Evolutionary conservation across 2,113 vertebrate genomes (phyloP).

Genomic region (Otolemur garnettii): DNA sequence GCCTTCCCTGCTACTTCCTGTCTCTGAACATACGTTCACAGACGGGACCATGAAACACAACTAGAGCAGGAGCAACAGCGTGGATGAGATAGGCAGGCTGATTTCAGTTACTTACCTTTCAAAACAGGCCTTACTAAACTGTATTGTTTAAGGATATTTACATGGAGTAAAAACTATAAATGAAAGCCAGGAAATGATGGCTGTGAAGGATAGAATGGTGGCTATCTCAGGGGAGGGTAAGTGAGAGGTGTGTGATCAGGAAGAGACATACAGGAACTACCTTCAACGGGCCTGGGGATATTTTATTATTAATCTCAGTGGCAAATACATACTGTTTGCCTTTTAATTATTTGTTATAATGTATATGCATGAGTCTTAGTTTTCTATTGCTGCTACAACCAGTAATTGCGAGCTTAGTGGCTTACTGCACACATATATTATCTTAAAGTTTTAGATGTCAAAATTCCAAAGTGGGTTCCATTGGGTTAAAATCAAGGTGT

Average conservation of each 20-base stretch:
- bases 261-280: background rate
- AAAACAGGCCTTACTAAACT: background rate
- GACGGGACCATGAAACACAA: background rate
- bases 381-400: background rate
- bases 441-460: background rate
- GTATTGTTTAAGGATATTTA: background rate
- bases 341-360: background rate
- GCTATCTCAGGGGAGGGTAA: background rate
- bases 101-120: background rate
- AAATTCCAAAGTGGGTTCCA: background rate
- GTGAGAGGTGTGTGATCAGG: background rate
- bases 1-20: background rate
- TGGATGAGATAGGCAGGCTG: background rate
- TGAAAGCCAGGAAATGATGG: conserved; percentile 1
- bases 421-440: background rate
- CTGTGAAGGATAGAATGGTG: background rate
- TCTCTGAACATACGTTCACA: background rate
- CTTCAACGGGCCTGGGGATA: background rate
- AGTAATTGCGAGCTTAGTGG: background rate
- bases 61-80: background rate
- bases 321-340: background rate
- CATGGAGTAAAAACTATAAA: background rate
- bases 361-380: background rate
- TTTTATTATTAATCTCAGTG: background rate
- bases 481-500: background rate